Evolutionary conservation across 1,140 invertebrate genomes (phyloP).

Genomic region (Galendromus occidentalis): DNA sequence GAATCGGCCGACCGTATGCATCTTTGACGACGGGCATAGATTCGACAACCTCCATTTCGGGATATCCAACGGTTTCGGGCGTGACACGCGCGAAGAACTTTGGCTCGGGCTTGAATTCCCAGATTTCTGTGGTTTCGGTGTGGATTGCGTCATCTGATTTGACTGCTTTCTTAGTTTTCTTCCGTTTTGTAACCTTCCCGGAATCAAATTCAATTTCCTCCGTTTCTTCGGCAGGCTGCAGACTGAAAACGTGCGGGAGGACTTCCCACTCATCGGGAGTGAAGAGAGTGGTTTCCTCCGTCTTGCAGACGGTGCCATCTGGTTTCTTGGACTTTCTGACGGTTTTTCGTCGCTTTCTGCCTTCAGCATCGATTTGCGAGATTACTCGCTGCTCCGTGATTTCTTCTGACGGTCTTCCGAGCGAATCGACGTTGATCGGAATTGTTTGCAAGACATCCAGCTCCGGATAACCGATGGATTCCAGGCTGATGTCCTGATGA

Average conservation of each 20-base stretch:
- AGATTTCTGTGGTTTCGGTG: not conserved
- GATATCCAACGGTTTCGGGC: not conserved
- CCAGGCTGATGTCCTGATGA: not conserved
- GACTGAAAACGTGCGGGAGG: not conserved
- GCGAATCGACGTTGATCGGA: not conserved
- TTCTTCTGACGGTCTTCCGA: not conserved
- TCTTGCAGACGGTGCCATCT: not conserved
- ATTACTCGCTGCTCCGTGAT: not conserved
- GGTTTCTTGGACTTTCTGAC: not conserved
- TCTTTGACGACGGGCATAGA: not conserved
- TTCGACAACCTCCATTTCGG: not conserved
- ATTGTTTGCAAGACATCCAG: not conserved
- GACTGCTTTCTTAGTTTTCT: not conserved
- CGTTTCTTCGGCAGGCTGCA: not conserved
- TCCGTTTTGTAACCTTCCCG: not conserved
- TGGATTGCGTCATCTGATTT: not conserved
- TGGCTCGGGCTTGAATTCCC: not conserved
- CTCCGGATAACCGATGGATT: not conserved
- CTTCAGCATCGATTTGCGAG: not conserved
- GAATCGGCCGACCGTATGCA: not conserved
- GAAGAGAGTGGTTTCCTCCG: not conserved
- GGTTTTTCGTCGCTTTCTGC: not conserved
- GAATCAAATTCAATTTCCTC: not conserved
- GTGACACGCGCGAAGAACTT: not conserved
- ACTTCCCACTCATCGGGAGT: not conserved